Percentiles rank a stretch among this genome's conserved stretches.
Evolutionary conservation across 35 echinoderm and acorn worm genomes (phyloP).

Genomic region (Stichopus chloronotus): DNA sequence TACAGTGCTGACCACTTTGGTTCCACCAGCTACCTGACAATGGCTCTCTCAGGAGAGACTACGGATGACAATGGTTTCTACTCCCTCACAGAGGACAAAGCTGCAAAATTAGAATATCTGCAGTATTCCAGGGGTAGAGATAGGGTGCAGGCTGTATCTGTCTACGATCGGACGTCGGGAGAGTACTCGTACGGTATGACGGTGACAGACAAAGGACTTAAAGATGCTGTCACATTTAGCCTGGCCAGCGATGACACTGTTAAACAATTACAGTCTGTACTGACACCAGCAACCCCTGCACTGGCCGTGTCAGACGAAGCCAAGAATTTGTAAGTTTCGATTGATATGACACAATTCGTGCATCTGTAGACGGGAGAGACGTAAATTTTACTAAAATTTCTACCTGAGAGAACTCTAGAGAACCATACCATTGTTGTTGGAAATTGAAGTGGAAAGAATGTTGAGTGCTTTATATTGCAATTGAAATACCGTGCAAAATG

Average conservation of each 20-base stretch:
- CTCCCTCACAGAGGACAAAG: slow-evolving; percentile 60
- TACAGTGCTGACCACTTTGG: background rate
- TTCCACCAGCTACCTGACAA: slow-evolving; percentile 42
- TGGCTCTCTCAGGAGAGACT: slow-evolving; percentile 37
- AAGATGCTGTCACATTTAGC: slow-evolving; percentile 80
- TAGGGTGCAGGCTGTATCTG: slow-evolving; percentile 52
- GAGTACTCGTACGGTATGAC: slow-evolving; percentile 52
- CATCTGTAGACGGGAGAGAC: too few relatives aligned
- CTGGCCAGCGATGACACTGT: slow-evolving; percentile 48
- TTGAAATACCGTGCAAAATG: too few relatives aligned
- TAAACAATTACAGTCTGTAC: background rate
- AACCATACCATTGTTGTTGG: too few relatives aligned
- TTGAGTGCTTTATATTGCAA: too few relatives aligned
- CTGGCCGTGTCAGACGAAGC: slow-evolving; percentile 6
- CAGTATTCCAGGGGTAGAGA: background rate
- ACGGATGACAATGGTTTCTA: slow-evolving; percentile 57
- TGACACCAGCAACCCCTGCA: slow-evolving; percentile 29
- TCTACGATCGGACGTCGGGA: slow-evolving; percentile 56
- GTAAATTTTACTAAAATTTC: too few relatives aligned
- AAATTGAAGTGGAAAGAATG: too few relatives aligned
- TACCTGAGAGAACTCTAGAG: too few relatives aligned
- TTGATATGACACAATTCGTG: background rate
- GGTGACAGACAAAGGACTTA: slow-evolving; percentile 47
- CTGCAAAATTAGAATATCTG: background rate
- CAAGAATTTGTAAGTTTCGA: slow-evolving; percentile 65